Evolutionary conservation across 2,888 invertebrate species (phyloP).

Genomic region (Branchipolynoe longqiensis): DNA sequence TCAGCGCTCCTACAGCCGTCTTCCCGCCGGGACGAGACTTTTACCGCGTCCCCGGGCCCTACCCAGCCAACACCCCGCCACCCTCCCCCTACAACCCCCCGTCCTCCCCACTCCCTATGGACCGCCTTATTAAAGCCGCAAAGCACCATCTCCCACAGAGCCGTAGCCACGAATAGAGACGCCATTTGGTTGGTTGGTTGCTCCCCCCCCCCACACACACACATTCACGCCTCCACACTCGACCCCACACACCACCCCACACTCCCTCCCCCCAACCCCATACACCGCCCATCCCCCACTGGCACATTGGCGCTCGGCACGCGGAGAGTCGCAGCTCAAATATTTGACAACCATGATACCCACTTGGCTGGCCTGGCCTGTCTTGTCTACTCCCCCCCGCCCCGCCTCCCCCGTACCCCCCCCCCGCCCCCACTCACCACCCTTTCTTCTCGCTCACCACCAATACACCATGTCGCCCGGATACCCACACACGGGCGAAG

Average conservation of each 20-base stretch:
- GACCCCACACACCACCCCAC: neutral
- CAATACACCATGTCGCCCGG: no score
- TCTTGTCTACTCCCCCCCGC: neutral
- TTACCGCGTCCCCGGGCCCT: neutral
- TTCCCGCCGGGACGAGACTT: neutral
- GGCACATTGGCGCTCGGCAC: neutral
- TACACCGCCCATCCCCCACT: neutral
- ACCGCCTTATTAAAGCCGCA: neutral
- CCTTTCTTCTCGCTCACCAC: no score
- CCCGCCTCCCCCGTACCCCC: neutral
- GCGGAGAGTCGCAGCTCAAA: neutral
- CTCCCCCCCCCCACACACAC: neutral
- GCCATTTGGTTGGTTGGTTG: slow-evolving; percentile 19
- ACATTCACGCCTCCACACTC: no score
- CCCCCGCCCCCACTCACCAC: neutral
- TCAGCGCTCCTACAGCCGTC: neutral
- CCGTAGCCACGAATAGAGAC: neutral
- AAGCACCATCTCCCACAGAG: neutral
- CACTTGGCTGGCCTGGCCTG: no score
- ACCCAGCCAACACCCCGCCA: neutral
- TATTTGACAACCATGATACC: slow-evolving; percentile 26
- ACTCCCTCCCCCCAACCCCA: neutral
- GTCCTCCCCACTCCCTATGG: neutral
- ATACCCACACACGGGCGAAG: no score
- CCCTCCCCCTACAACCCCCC: no score